These are phyloP conservation scores for Pampusana beccarii DNA, from an alignment of 2,113 vertebrate species.

Conservation along the genomic window DNA sequence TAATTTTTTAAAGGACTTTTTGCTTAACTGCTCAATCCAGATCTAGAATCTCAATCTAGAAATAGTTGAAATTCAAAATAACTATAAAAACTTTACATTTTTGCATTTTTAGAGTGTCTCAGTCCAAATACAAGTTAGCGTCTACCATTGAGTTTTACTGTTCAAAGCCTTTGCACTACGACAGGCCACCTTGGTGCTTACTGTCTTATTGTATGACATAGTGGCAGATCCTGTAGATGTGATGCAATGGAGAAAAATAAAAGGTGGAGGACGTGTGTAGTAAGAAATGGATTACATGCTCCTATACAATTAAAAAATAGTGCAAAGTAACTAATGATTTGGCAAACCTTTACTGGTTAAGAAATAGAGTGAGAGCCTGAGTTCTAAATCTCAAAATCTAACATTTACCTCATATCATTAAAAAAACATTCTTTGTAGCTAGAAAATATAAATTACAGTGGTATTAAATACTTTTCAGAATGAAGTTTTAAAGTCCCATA, in stretches of 20 bases:
- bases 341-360: not conserved
- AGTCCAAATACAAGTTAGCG: not conserved
- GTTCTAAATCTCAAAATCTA: not conserved
- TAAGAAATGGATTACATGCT: not conserved
- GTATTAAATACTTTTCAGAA: not conserved
- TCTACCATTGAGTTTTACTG: not conserved
- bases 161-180: not conserved
- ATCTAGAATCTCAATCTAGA: not conserved
- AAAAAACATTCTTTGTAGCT: not conserved
- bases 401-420: not conserved
- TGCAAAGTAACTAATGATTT: not conserved
- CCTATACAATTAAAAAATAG: not conserved
- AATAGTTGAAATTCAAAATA: not conserved
- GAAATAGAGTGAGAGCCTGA: not conserved
- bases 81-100: not conserved
- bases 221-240: not conserved
- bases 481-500: not conserved
- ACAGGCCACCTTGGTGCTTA: not conserved
- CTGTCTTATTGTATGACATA: not conserved
- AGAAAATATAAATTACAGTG: not conserved
- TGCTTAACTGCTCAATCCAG: not conserved
- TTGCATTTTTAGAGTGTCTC: not conserved
- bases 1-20: not conserved
- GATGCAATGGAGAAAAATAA: not conserved
- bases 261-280: rapidly evolving